A percentile compares a stretch with the other conserved stretches of the same genome.
These are phyloP conservation scores for Scaptomyza hsui DNA, from an alignment of 1,140 invertebrate genomes.

Conservation along the genomic window DNA sequence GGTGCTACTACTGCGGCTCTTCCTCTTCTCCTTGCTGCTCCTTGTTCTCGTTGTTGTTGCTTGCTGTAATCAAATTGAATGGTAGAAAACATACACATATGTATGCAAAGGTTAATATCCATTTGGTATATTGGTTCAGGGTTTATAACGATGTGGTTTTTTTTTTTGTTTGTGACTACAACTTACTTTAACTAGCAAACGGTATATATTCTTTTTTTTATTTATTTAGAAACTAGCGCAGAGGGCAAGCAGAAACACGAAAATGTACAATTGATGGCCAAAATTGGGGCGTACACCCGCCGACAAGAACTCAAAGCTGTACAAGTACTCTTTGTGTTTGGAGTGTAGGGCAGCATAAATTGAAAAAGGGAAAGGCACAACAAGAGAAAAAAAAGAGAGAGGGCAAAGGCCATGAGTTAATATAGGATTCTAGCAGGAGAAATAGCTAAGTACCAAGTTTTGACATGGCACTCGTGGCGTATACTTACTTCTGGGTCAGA, in stretches of 20 bases:
- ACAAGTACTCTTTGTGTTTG: constrained; percentile 74
- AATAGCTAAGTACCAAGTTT: not conserved
- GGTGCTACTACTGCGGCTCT: constrained; percentile 23
- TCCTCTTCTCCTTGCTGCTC: constrained; percentile 14
- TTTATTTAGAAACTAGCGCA: constrained; percentile 67
- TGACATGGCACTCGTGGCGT: constrained; percentile 1
- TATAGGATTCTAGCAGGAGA: constrained; percentile 12
- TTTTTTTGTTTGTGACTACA: not conserved
- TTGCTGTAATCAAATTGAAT: constrained; percentile 24
- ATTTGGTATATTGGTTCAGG: not conserved
- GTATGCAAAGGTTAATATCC: constrained; percentile 7
- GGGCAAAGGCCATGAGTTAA: constrained; percentile 51
- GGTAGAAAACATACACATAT: not conserved
- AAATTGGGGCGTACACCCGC: constrained; percentile 53
- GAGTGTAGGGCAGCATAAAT: constrained; percentile 46
- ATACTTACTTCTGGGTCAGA: constrained; percentile 83
- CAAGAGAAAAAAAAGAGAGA: constrained; percentile 20
- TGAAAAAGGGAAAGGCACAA: constrained; percentile 23
- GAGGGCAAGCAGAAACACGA: constrained; percentile 69
- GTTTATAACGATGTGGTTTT: not conserved
- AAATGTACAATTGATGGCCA: constrained; percentile 70
- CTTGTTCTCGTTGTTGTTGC: constrained; percentile 1
- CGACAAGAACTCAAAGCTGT: constrained; percentile 73
- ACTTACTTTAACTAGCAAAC: constrained; percentile 74
- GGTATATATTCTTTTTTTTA: too few relatives aligned